Evolutionary conservation across 2,888 invertebrate species (phyloP).

Genomic region (Panzeria rudis): DNA sequence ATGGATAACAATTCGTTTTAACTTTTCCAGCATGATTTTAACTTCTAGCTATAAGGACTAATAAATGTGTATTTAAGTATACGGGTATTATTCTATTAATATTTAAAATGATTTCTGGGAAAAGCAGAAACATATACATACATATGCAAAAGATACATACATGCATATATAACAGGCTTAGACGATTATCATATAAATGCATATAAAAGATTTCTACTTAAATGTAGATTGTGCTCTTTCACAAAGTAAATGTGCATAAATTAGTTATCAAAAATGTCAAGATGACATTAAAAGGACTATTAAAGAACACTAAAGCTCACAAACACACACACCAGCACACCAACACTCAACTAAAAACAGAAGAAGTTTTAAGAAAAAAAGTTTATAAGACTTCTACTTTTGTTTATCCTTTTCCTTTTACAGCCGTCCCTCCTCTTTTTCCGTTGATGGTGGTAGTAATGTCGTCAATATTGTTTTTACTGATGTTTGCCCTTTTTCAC

Average conservation of each 20-base stretch:
- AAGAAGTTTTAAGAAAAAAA: neutral
- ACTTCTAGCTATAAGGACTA: neutral
- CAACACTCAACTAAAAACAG: neutral
- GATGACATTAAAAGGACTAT: conserved; percentile 19
- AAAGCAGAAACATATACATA: too few species aligned
- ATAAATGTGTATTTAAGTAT: neutral
- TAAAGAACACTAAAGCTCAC: neutral
- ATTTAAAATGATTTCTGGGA: too few species aligned
- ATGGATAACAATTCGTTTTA: too few species aligned
- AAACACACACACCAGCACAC: neutral
- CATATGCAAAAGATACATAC: neutral
- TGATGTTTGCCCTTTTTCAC: conserved; percentile 39
- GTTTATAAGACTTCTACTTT: neutral
- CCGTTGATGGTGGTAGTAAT: neutral
- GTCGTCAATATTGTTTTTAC: conserved; percentile 19
- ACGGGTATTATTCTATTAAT: neutral
- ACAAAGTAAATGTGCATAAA: conserved; percentile 54
- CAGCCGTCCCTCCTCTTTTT: neutral
- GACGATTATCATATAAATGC: conserved; percentile 57
- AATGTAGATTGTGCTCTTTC: neutral
- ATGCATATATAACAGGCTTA: neutral
- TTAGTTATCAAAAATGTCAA: conserved; percentile 58
- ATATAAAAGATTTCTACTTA: conserved; percentile 22
- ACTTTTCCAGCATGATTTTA: neutral
- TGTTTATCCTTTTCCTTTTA: neutral